Base-by-base conservation (phyloP, 2,888 invertebrate genomes). In the Artemia sp. region DNA sequence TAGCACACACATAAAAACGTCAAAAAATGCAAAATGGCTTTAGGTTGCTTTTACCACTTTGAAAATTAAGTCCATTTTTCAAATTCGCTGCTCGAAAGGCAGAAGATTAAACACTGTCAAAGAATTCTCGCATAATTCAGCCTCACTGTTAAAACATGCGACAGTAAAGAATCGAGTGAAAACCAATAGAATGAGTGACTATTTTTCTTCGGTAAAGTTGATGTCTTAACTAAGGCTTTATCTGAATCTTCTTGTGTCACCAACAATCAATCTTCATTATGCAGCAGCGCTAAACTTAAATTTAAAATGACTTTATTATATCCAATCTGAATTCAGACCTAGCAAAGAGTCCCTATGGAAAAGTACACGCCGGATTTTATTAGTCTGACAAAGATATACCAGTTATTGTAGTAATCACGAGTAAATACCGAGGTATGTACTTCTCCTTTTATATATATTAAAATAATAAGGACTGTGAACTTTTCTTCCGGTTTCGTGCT, bases 201-300 rank as follows among this genome's bases (percentile, higher is more conserved):
- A 58, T 58, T 58, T 58, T 58, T 58, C 64, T 58, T 24, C 9
- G n/a, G n/a, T 38, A 38, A 19, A 19, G 64, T n/a, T 58, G 64
- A 58, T 58, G 64, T 58, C 64, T 58, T 58, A 58, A 58, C 64
- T 58, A 58, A 58, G 24, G 64, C 64, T 58, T 58, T 58, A 19
- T 58, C 24, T 58, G 14, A 19, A 24, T 58, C 14, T 19, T 19
- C 64, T 58, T n/a, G 64, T 58, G 64, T 58, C 64, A 58, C 11
- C 24, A 24, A 19, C 64, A 24, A 58, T 58, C n/a, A n/a, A 58
- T 58, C 64, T 58, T 58, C 64, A 58, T 58, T 58, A 19, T 38
- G 38, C 38, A 2, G 38, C n/a, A 58, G 10, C 64, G 14, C 64
- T 19, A 58, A 58, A 9, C 24, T 58, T 58, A 19, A 24, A 24